phyloP scores from a whole-genome alignment of 2,113 vertebrate genomes.

The Colossoma macropomum region DNA sequence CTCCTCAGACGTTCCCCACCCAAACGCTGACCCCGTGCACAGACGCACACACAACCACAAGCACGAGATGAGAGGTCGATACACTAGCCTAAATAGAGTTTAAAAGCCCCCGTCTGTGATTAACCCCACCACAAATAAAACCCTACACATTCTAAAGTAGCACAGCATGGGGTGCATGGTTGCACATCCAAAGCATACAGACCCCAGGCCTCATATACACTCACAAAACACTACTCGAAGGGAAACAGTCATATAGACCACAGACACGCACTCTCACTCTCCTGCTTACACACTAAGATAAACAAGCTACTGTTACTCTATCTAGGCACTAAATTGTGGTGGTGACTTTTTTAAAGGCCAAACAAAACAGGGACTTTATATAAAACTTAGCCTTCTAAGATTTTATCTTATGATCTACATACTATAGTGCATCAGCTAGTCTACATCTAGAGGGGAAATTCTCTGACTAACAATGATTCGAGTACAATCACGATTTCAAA shows the following conservation, averaged over 20 bases:
- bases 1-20: constrained; percentile 9
- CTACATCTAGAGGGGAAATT: too few relatives aligned
- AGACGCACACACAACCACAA: background rate
- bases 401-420: background rate
- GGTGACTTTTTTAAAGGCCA: constrained; percentile 10
- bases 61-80: constrained; percentile 6
- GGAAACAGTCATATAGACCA: background rate
- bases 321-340: background rate
- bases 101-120: constrained; percentile 7
- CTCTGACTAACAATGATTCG: too few relatives aligned
- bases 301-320: constrained; percentile 11
- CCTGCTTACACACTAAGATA: background rate
- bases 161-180: background rate
- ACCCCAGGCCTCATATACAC: background rate
- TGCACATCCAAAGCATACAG: background rate
- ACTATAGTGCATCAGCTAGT: background rate
- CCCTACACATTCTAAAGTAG: background rate
- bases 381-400: background rate
- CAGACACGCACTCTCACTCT: background rate
- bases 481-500: too few relatives aligned
- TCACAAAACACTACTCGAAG: background rate
- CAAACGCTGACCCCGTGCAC: constrained; percentile 8
- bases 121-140: background rate
- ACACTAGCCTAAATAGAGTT: constrained; percentile 26
- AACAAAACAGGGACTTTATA: constrained; percentile 13